phyloP scores from a whole-genome alignment of 2,113 vertebrate genomes.

The Cyanistes caeruleus region DNA sequence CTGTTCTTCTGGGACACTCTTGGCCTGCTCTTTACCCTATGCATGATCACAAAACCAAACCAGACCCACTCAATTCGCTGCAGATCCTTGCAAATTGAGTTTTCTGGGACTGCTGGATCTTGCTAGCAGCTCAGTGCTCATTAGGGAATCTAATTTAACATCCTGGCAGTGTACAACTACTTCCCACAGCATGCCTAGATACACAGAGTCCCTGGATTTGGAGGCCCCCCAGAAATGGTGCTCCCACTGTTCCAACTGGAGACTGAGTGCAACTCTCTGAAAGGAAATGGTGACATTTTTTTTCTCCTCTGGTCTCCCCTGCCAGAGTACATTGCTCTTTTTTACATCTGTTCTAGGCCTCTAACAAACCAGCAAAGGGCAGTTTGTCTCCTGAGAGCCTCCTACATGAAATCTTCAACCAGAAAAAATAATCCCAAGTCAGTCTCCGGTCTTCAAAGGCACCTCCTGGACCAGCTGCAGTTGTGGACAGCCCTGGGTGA shows the following conservation, averaged over 20 bases:
- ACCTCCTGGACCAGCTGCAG: not conserved
- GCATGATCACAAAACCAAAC: not conserved
- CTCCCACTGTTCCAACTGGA: rapidly evolving
- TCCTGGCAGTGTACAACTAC: not conserved
- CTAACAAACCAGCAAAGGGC: not conserved
- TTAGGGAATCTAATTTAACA: not conserved
- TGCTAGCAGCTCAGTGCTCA: not conserved
- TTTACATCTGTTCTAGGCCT: no score
- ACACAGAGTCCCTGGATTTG: rapidly evolving
- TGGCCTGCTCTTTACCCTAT: not conserved
- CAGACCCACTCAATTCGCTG: rapidly evolving
- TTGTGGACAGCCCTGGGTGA: not conserved
- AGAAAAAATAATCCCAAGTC: not conserved
- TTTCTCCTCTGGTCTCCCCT: not conserved
- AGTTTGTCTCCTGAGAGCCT: not conserved
- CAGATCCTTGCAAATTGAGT: not conserved
- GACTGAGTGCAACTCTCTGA: not conserved
- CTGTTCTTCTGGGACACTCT: not conserved
- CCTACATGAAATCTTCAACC: not conserved
- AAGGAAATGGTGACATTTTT: not conserved
- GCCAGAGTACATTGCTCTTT: not conserved
- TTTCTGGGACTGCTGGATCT: not conserved
- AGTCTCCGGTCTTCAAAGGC: not conserved
- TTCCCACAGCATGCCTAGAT: not conserved
- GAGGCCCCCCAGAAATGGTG: not conserved